These are phyloP conservation scores for Calyptommatus sinebrachiatus DNA, from an alignment of 2,113 vertebrate species.

Conservation along the genomic window DNA sequence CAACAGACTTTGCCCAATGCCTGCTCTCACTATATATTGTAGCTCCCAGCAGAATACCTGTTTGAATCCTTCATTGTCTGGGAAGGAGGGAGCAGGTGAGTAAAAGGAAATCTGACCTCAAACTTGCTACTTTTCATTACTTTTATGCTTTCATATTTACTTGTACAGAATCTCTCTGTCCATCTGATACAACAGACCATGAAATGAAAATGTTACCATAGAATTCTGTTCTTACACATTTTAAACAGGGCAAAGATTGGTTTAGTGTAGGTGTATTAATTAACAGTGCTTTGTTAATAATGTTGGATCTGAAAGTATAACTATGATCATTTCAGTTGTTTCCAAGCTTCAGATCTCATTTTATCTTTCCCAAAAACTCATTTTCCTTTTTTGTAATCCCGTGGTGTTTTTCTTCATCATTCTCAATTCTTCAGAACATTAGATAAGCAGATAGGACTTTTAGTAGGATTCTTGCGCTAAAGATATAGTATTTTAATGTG, in stretches of 20 bases:
- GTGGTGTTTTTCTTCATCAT: background rate
- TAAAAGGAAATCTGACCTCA: slow-evolving; percentile 49
- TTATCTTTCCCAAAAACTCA: background rate
- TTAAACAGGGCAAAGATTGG: slow-evolving; percentile 1
- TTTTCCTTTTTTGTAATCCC: background rate
- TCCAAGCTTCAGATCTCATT: background rate
- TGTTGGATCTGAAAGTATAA: slow-evolving; percentile 3
- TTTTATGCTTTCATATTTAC: background rate
- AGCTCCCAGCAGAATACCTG: slow-evolving; percentile 52
- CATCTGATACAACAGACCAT: background rate
- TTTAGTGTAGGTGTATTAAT: background rate
- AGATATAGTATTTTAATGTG: slow-evolving; percentile 47
- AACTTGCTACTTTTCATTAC: slow-evolving; percentile 6
- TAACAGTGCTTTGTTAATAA: background rate
- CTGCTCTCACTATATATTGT: slow-evolving; percentile 72
- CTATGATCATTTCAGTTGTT: background rate
- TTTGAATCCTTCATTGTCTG: slow-evolving; percentile 55
- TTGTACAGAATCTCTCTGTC: slow-evolving; percentile 7
- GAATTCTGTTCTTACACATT: slow-evolving; percentile 29
- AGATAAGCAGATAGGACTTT: background rate
- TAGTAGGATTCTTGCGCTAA: slow-evolving; percentile 26
- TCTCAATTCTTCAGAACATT: background rate
- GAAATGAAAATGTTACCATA: slow-evolving; percentile 13
- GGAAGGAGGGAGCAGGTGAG: slow-evolving; percentile 71
- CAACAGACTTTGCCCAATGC: slow-evolving; percentile 76